Evolutionary conservation across 2,797 vertebrate genomes (phyloP), one percentile per base, ranked within the genome.

Genomic region (Microchirus variegatus): DNA sequence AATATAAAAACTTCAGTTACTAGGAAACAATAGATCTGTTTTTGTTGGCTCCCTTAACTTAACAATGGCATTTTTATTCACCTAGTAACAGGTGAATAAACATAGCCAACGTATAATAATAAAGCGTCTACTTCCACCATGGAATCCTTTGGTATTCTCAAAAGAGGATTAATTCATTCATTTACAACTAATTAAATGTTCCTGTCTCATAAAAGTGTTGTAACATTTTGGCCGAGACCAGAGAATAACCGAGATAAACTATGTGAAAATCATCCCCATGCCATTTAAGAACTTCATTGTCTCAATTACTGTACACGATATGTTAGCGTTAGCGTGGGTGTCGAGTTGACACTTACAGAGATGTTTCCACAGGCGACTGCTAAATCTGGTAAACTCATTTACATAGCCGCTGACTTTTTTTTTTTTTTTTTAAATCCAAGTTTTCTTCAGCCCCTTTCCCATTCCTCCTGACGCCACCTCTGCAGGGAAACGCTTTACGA

Each of bases 351-450:
- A 70, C 40, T 49, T 58, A 67, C 49, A 73, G 15, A 57, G 37
- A 51, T 26, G 52, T 76, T 80, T 85, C 77, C 57, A 73, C 50
- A 70, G 67, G 64, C 57, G 74, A 72, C 47, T 63, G 51, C 53
- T 82, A 81, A 77, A 75, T 83, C 77, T 80, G 73, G 64, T 77
- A 83, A 89, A 90, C 72, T 81, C 71, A 72, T 80, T 86, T 70
- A 66, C 67, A 82, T 46, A 67, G 58, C 70, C 63, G 65, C 85
- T 77, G 72, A 89, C n/a, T n/a, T n/a, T n/a, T n/a, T n/a, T n/a
- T n/a, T n/a, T n/a, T n/a, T n/a, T n/a, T 87, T 77, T 82, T 71
- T 46, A 89, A 90, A 85, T 86, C 80, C 79, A 84, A 70, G 67
- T 58, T 80, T 75, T 59, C 17, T 14, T 52, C 35, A 17, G 14